Base-by-base conservation (phyloP, 2,113 vertebrate genomes). In the Limanda limanda region DNA sequence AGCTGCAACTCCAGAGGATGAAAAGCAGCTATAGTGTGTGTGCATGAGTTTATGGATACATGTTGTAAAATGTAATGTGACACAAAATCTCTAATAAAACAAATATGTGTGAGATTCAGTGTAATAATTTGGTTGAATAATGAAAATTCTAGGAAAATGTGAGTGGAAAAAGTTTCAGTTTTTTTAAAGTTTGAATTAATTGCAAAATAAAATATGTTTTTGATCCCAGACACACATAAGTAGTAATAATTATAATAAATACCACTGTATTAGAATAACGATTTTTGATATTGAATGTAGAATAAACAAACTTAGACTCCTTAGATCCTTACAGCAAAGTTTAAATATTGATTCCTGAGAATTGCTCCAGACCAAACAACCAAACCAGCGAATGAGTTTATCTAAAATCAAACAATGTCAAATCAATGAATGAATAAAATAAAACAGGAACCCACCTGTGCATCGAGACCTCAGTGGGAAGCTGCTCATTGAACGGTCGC, bases 401-500 rank as follows among this genome's bases (percentile, higher is more conserved):
- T n/a, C 20, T 18, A 13, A 7, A 69, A 62, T 31, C 57, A 27
- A 18, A 20, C 57, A 23, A 63, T 42, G 40, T 42, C 11, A 15
- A 18, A 62, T 23, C 40, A 20, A 24, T 23, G 5, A 14, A 42
- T 18, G 1, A 48, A 48, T 18, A 65, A 4, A 48, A 48, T 6
- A 35, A 23, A 10, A 55, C 58, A 65, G 42, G 2, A 24, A 85
- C 94, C 75, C 84, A 94, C 94, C 93, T 93, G 88, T 69, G 47
- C 60, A 17, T 55, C 25, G 48, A 21, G 23, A 37, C 78, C 73
- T 74, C 63, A 72, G 73, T 10, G 51, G 70, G 68, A 71, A 27
- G 73, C 68, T 69, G 78, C 69, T 88, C 82, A 87, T 76, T 82
- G 88, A 73, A 67, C 64, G 54, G 65, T 85, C 72, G 31, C 58